Percentiles rank a stretch among this genome's conserved stretches.
phyloP scores from a whole-genome alignment of 2,797 vertebrate species.

The Chromis chromis region DNA sequence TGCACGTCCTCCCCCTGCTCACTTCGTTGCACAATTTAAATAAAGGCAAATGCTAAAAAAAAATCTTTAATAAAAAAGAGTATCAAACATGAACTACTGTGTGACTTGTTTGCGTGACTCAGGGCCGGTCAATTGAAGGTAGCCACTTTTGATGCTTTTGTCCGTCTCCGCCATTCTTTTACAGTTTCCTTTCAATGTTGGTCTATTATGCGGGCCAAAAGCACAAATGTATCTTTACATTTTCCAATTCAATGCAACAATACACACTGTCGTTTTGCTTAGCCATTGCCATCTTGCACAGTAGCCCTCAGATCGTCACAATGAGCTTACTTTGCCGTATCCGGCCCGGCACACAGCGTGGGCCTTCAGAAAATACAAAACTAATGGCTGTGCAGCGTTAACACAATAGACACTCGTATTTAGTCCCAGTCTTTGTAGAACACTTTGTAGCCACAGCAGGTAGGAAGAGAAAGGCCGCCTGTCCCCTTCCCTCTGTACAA shows the following conservation, averaged over 20 bases:
- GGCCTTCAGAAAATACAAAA: constrained; percentile 76
- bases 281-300: constrained; percentile 58
- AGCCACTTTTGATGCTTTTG: constrained; percentile 76
- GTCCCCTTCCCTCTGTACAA: constrained; percentile 84
- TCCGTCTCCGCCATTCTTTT: constrained; percentile 73
- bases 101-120: constrained; percentile 73
- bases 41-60: background rate
- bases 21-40: too few relatives aligned
- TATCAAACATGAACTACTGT: constrained; percentile 36
- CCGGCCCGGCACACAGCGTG: constrained; percentile 79
- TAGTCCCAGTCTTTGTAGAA: constrained; percentile 79
- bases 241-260: constrained; percentile 77
- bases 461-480: constrained; percentile 79
- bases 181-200: constrained; percentile 79
- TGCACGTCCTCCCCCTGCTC: too few relatives aligned
- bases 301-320: constrained; percentile 80
- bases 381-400: constrained; percentile 79
- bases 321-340: constrained; percentile 78
- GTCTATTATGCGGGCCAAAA: constrained; percentile 69
- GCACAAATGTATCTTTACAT: constrained; percentile 83
- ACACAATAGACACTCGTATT: constrained; percentile 84
- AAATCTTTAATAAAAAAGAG: constrained; percentile 4
- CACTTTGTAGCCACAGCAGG: constrained; percentile 85
- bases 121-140: constrained; percentile 52
- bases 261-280: constrained; percentile 74